Evolutionary conservation across 2,888 invertebrate species (phyloP).

Genomic region (Protodeltote pygarga): DNA sequence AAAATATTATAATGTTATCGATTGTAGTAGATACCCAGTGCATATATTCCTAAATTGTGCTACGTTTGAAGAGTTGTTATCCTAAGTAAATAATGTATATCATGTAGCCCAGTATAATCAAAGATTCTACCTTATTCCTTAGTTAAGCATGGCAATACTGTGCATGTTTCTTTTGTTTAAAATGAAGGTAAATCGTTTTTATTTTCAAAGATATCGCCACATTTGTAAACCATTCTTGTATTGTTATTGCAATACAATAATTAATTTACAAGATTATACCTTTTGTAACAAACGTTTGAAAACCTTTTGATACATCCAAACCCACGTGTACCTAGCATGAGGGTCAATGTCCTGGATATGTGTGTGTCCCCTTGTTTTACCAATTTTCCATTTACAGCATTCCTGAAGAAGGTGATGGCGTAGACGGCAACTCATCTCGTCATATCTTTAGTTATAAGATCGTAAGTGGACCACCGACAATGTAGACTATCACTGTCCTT

Average conservation of each 20-base stretch:
- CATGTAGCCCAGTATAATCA: slow-evolving; percentile 14
- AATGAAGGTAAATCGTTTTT: too few relatives aligned
- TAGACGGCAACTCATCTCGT: slow-evolving; percentile 79
- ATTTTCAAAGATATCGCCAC: too few relatives aligned
- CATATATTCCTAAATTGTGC: slow-evolving; percentile 19
- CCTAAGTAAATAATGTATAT: slow-evolving; percentile 14
- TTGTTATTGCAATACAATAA: too few relatives aligned
- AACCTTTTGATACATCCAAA: slow-evolving; percentile 21
- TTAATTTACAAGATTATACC: too few relatives aligned
- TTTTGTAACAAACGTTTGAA: not conserved
- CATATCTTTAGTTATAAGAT: slow-evolving; percentile 87
- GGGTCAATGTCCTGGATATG: slow-evolving; percentile 47
- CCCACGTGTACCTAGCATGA: slow-evolving; percentile 51
- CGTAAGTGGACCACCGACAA: slow-evolving; percentile 77
- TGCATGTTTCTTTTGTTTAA: too few relatives aligned
- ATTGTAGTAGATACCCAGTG: slow-evolving; percentile 23
- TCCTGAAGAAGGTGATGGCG: slow-evolving; percentile 93
- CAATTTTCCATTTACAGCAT: slow-evolving; percentile 88
- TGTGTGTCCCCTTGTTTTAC: slow-evolving; percentile 76
- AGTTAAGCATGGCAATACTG: slow-evolving; percentile 9
- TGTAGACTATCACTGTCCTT: slow-evolving; percentile 57
- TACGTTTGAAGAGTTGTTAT: slow-evolving; percentile 11
- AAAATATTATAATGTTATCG: slow-evolving; percentile 13
- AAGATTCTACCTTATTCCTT: slow-evolving; percentile 16
- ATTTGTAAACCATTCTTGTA: too few relatives aligned